A percentile compares a stretch with the other conserved stretches of the same genome.
phyloP scores from a whole-genome alignment of 2,888 invertebrate species.

The Muschampia staudingeri region DNA sequence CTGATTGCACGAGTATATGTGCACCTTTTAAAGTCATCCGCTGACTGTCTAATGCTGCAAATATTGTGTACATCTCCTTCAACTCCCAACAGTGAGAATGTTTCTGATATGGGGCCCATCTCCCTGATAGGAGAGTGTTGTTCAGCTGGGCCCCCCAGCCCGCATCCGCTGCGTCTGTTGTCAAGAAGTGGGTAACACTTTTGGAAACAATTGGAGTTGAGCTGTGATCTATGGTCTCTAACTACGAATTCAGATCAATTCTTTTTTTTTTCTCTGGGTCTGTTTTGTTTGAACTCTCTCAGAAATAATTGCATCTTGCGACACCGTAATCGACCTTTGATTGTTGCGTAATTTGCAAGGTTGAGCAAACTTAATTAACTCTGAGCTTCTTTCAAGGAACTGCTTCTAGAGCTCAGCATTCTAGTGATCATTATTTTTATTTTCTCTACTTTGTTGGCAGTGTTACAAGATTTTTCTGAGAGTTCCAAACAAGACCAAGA shows the following conservation, averaged over 20 bases:
- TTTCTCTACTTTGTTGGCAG: background rate
- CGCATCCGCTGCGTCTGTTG: conserved; percentile 16
- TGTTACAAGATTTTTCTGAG: background rate
- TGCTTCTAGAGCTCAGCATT: background rate
- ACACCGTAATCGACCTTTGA: background rate
- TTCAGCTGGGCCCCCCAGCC: conserved; percentile 16
- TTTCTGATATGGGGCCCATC: background rate
- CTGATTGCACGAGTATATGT: background rate
- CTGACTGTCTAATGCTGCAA: background rate
- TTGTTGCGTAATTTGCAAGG: background rate
- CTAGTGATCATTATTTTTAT: background rate
- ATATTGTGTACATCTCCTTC: conserved; percentile 5
- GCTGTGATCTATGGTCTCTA: background rate
- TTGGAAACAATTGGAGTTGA: background rate
- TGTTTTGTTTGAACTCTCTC: background rate
- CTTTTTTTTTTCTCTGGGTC: background rate
- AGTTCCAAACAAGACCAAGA: background rate
- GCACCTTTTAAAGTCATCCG: background rate
- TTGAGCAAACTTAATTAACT: background rate
- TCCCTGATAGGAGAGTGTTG: background rate
- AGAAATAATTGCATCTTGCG: background rate
- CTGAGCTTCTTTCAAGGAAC: background rate
- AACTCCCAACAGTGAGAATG: background rate
- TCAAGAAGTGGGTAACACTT: background rate
- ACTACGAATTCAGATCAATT: background rate